Base-by-base conservation (phyloP, 2,797 vertebrate species). In the Syngnathus acus region DNA sequence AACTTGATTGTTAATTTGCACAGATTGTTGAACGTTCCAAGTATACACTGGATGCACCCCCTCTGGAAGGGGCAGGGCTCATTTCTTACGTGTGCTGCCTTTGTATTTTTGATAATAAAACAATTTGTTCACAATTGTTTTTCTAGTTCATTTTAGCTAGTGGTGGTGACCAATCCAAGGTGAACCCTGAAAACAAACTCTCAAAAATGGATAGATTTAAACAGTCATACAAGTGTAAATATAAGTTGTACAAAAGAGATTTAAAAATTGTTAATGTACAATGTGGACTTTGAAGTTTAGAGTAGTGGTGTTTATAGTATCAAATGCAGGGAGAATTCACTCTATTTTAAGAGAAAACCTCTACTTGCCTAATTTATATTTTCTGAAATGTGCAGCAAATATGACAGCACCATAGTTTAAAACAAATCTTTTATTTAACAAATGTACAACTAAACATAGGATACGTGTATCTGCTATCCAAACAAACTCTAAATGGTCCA, bases 401-500 rank as follows among this genome's bases (percentile, higher is more conserved):
- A 57, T 26, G 17, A 19, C 8, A 39, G 21, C 21, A 6, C 8
- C n/a, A 11, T 23, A 62, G 42, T 45, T 65, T 42, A 51, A 50
- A 82, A 84, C 75, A 84, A 67, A 73, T 73, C 67, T 80, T 84
- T 90, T 89, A 91, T 87, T 91, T 86, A 87, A 89, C 86, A 89
- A 87, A 88, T 88, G 68, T 87, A 90, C 84, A 83, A 85, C 83
- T 79, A 66, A 82, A 78, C 64, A 73, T 76, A 58, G 65, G 62
- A 80, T 66, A 75, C 79, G 78, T 58, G 64, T 70, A 69, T 73
- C 61, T 21, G 70, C 78, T 79, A 78, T 39, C 51, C 71, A 76
- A 72, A 79, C 69, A 71, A 73, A 72, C 72, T 68, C 64, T 73
- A 82, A 69, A 69, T 40, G 63, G 75, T 63, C 72, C 76, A 72